A percentile compares a stretch with the other conserved stretches of the same genome.
These are phyloP conservation scores for Platalea minor DNA, from an alignment of 2,797 vertebrate genomes.

Conservation along the genomic window DNA sequence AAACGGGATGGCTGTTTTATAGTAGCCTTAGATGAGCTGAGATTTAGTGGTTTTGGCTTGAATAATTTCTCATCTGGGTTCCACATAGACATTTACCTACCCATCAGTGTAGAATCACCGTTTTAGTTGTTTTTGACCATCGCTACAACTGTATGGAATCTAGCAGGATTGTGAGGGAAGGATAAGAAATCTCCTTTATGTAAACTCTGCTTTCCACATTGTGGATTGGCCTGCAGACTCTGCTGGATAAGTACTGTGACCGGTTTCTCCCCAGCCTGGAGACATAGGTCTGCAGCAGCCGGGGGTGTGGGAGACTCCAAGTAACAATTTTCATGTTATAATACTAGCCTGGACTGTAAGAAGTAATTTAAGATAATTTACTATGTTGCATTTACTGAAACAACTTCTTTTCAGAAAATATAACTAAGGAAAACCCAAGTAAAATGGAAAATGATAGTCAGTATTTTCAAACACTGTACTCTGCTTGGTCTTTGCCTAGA, in stretches of 20 bases:
- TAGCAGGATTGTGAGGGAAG: background rate
- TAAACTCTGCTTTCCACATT: conserved; percentile 6
- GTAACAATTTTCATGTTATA: conserved; percentile 52
- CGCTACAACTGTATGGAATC: background rate
- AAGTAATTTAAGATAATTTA: conserved; percentile 59
- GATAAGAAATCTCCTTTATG: background rate
- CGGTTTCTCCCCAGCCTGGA: conserved; percentile 20
- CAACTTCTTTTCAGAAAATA: conserved; percentile 49
- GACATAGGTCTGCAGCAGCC: conserved; percentile 1
- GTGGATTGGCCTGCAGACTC: background rate
- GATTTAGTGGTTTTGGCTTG: background rate
- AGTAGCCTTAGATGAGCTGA: background rate
- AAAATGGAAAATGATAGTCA: conserved; percentile 37
- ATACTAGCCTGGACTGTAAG: background rate
- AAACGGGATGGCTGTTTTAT: background rate
- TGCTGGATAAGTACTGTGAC: conserved; percentile 1
- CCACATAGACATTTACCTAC: background rate
- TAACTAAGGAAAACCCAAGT: conserved; percentile 12
- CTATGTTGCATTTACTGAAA: conserved; percentile 48
- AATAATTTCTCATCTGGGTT: conserved; percentile 40
- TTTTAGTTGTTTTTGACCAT: background rate
- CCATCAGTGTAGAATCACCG: background rate
- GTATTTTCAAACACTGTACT: background rate
- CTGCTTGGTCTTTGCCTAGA: background rate
- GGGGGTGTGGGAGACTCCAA: background rate